phyloP scores from a whole-genome alignment of 2,888 invertebrate genomes.

The Diarsia mendica region DNA sequence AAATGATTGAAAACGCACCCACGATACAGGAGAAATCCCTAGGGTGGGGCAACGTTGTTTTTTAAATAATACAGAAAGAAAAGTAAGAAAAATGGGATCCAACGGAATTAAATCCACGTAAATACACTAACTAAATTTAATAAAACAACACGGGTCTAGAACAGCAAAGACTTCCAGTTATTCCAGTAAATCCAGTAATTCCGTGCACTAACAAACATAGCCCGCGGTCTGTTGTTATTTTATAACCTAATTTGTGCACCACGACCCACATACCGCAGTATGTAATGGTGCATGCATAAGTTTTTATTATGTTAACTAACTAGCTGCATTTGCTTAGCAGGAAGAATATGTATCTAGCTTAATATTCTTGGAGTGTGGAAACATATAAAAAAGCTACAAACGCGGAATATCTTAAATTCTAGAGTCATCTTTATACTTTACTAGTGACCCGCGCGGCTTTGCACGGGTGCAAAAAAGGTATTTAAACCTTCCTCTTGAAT shows the following conservation, averaged over 20 bases:
- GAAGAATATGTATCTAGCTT: background rate
- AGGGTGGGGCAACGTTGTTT: no score
- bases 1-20: no score
- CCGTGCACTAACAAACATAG: background rate
- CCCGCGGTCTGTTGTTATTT: background rate
- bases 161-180: background rate
- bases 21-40: no score
- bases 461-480: no score
- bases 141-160: background rate
- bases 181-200: constrained; percentile 8
- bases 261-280: constrained; percentile 17
- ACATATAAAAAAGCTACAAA: background rate
- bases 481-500: no score
- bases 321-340: background rate
- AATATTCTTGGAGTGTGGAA: background rate
- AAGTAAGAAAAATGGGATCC: no score
- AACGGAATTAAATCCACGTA: background rate
- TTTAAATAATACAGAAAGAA: no score
- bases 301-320: background rate
- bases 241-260: constrained; percentile 34
- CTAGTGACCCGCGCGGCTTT: no score
- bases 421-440: no score
- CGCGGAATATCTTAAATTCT: no score
- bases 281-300: background rate
- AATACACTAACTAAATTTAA: background rate